A percentile compares a stretch with the other conserved stretches of the same genome.
These are phyloP conservation scores for Plotosus lineatus DNA, from an alignment of 2,113 vertebrate genomes.

Conservation along the genomic window DNA sequence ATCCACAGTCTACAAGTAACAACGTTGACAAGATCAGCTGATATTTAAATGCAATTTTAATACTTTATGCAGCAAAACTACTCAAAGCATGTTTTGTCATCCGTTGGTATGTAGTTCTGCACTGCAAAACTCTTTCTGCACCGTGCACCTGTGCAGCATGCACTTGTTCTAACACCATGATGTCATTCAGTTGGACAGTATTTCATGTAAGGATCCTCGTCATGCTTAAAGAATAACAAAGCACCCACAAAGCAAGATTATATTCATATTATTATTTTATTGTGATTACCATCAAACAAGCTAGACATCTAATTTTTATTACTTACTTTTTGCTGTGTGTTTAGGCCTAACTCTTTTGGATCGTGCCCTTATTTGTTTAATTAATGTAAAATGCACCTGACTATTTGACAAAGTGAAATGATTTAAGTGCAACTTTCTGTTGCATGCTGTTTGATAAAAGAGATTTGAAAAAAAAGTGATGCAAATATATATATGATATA, in stretches of 20 bases:
- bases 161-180: conserved; percentile 30
- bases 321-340: neutral
- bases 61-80: neutral
- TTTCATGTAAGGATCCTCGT: neutral
- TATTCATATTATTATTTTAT: neutral
- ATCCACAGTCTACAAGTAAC: too few relatives aligned
- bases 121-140: conserved; percentile 22
- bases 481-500: too few relatives aligned
- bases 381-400: too few relatives aligned
- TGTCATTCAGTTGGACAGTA: neutral
- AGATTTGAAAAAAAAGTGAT: neutral
- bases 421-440: neutral
- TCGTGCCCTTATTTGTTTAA: neutral
- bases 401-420: neutral
- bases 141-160: conserved; percentile 25
- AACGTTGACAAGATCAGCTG: neutral
- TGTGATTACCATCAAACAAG: neutral
- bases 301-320: neutral
- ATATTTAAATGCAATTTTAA: neutral
- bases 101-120: conserved; percentile 7
- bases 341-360: neutral
- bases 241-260: neutral
- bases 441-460: neutral
- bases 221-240: neutral
- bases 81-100: neutral